Evolutionary conservation across 2,797 vertebrate species (phyloP).

Genomic region (Parambassis ranga): DNA sequence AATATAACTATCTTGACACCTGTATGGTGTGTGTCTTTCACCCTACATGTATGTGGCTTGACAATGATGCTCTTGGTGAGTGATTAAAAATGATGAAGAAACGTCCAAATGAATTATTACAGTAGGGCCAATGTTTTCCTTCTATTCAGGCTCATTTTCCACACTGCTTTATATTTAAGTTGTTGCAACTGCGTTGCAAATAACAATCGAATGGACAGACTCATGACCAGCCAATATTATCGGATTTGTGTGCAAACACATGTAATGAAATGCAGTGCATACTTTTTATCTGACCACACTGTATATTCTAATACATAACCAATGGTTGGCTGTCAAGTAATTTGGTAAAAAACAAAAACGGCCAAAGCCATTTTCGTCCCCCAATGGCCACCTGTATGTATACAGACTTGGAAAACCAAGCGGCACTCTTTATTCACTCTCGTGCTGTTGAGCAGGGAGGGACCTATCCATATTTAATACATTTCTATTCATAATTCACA

Average conservation of each 20-base stretch:
- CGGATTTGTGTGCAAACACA: constrained; percentile 15
- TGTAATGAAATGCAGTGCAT: constrained; percentile 11
- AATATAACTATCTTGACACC: too few species aligned
- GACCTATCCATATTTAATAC: constrained; percentile 66
- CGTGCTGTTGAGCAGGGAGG: constrained; percentile 31
- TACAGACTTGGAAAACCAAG: background rate
- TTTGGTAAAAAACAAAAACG: too few species aligned
- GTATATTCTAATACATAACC: background rate
- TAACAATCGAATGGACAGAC: constrained; percentile 36
- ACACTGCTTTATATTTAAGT: constrained; percentile 34
- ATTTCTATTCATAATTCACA: constrained; percentile 69
- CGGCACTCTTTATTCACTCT: constrained; percentile 27
- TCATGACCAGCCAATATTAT: constrained; percentile 5
- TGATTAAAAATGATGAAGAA: too few species aligned
- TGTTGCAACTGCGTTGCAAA: constrained; percentile 29
- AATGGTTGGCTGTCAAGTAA: background rate
- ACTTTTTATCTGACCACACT: background rate
- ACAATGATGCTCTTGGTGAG: too few species aligned
- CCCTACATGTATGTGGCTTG: too few species aligned
- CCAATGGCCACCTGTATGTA: too few species aligned
- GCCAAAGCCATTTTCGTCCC: too few species aligned
- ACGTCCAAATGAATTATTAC: constrained; percentile 11
- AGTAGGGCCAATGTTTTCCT: constrained; percentile 30
- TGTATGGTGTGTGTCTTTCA: too few species aligned
- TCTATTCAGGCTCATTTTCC: constrained; percentile 1